Conservation (phyloP, 1,140 invertebrate genomes). For the Drosophila melanica region DNA sequence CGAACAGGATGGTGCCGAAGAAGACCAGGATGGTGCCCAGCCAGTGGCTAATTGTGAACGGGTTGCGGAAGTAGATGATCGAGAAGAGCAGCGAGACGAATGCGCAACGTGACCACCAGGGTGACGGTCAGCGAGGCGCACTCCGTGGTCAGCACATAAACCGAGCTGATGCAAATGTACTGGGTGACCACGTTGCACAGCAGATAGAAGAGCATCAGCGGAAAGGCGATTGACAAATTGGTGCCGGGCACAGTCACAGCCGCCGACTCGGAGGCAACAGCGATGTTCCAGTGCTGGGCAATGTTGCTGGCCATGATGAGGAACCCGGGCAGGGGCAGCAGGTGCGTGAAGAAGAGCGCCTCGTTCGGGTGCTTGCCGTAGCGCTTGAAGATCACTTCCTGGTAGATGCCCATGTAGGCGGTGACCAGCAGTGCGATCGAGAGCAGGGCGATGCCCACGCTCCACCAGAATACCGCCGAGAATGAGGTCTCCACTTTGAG, state of each 20-base stretch:
- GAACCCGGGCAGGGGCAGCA: constrained; percentile 74
- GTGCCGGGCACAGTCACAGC: constrained; percentile 76
- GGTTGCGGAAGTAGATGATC: constrained; percentile 97
- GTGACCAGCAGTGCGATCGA: constrained; percentile 96
- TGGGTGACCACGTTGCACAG: constrained; percentile 95
- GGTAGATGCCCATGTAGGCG: constrained; percentile 98
- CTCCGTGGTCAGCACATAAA: constrained; percentile 96
- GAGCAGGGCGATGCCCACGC: constrained; percentile 92
- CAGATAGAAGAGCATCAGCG: constrained; percentile 91
- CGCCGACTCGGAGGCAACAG: constrained; percentile 61
- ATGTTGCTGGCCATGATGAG: constrained; percentile 88
- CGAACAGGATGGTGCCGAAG: constrained; percentile 95
- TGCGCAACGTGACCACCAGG: constrained; percentile 96
- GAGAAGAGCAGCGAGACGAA: constrained; percentile 98
- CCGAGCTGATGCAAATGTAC: constrained; percentile 97
- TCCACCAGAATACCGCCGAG: constrained; percentile 90
- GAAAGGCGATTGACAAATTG: constrained; percentile 87
- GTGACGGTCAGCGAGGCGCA: constrained; percentile 97
- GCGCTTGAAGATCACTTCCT: constrained; percentile 93
- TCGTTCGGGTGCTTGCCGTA: constrained; percentile 98
- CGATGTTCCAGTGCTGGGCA: constrained; percentile 88
- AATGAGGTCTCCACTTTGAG: constrained; percentile 79
- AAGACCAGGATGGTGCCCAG: constrained; percentile 96
- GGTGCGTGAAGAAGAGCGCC: constrained; percentile 94
- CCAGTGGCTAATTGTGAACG: constrained; percentile 97